Conservation (phyloP, 2,797 vertebrate genomes). For the Sebastes vulpes region DNA sequence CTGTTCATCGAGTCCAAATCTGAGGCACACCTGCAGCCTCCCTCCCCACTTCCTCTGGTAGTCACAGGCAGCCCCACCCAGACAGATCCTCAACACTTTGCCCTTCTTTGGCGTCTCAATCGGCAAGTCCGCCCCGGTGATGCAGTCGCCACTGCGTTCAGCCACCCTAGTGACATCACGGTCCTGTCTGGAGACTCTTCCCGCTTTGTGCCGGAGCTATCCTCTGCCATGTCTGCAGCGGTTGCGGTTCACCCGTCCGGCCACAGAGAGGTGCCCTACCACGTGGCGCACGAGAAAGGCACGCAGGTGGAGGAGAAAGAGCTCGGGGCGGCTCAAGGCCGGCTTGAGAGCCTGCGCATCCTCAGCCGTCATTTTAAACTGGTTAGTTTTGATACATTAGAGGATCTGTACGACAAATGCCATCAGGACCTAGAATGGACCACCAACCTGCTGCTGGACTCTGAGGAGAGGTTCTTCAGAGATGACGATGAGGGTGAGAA, state of each 20-base stretch:
- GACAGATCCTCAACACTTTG: constrained; percentile 93
- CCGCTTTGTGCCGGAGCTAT: constrained; percentile 86
- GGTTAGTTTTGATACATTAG: constrained; percentile 91
- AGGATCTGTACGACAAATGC: constrained; percentile 96
- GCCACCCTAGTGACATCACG: constrained; percentile 61
- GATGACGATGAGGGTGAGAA: constrained; percentile 65
- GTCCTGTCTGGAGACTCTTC: constrained; percentile 84
- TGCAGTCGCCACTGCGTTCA: neutral
- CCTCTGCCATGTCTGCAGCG: constrained; percentile 28
- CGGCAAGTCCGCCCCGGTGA: constrained; percentile 42
- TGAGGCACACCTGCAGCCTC: neutral
- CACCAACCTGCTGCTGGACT: constrained; percentile 95
- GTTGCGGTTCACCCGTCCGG: constrained; percentile 58
- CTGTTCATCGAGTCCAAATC: neutral
- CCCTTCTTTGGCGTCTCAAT: constrained; percentile 92
- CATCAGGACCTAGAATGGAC: constrained; percentile 95
- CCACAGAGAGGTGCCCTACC: constrained; percentile 89
- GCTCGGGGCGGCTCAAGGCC: constrained; percentile 83
- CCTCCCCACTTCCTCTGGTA: neutral
- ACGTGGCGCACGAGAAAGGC: constrained; percentile 91
- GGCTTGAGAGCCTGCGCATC: constrained; percentile 89
- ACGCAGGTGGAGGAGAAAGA: constrained; percentile 94
- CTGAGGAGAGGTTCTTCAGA: constrained; percentile 90
- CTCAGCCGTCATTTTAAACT: constrained; percentile 92
- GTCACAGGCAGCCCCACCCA: constrained; percentile 74